A percentile compares a stretch with the other conserved stretches of the same genome.
Evolutionary conservation across 2,888 invertebrate genomes (phyloP).

Genomic region (Lapara coniferarum): DNA sequence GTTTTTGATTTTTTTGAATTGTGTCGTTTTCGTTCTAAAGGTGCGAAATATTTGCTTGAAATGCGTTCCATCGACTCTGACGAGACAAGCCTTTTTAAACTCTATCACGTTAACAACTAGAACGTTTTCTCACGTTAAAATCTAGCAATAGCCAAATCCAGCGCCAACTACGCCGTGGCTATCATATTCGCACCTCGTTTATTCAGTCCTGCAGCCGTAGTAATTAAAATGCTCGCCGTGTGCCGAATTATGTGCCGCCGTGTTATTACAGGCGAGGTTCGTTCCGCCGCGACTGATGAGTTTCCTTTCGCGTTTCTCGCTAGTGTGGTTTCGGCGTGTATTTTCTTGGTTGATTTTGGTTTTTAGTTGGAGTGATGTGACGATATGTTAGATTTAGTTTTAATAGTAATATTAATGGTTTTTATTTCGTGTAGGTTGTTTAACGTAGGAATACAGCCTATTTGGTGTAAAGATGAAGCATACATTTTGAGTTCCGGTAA

Average conservation of each 20-base stretch:
- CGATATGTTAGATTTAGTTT: background rate
- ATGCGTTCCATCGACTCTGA: no score
- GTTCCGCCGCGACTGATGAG: conserved; percentile 2
- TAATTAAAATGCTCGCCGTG: conserved; percentile 27
- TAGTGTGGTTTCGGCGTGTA: background rate
- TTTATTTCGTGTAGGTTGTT: no score
- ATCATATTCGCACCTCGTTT: conserved; percentile 26
- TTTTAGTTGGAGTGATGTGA: background rate
- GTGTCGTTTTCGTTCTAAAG: no score
- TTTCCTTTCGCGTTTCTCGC: background rate
- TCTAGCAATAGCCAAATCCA: background rate
- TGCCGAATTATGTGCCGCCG: conserved; percentile 17
- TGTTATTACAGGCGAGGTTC: conserved; percentile 26
- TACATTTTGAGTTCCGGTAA: no score
- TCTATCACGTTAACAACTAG: no score
- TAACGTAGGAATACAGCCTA: no score
- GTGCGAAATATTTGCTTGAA: no score
- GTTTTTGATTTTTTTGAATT: no score
- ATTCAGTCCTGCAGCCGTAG: conserved; percentile 23
- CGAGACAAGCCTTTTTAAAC: no score
- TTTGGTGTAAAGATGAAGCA: no score
- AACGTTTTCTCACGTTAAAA: background rate
- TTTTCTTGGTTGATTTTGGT: background rate
- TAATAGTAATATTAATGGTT: no score
- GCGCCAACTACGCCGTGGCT: background rate